phyloP scores from a whole-genome alignment of 2,797 vertebrate genomes.

The Chelon auratus region DNA sequence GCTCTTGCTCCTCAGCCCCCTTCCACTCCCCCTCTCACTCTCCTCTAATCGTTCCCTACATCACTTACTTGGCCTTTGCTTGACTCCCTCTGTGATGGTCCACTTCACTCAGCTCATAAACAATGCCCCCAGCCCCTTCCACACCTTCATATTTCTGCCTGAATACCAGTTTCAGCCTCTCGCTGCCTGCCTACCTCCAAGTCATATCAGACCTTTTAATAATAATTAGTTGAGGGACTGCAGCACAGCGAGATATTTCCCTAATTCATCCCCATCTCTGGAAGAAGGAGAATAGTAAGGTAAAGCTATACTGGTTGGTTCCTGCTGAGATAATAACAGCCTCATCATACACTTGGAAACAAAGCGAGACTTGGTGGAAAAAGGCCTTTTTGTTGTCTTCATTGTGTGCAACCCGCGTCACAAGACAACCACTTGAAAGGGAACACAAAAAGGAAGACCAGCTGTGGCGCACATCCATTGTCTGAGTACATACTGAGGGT shows the following conservation, averaged over 20 bases:
- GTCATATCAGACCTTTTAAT: slow-evolving; percentile 74
- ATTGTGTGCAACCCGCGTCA: slow-evolving; percentile 41
- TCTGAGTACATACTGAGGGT: slow-evolving; percentile 21
- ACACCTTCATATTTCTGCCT: slow-evolving; percentile 73
- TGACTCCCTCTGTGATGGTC: slow-evolving; percentile 87
- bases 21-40: slow-evolving; percentile 52
- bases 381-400: slow-evolving; percentile 40
- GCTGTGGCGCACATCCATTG: slow-evolving; percentile 36
- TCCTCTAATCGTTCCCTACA: slow-evolving; percentile 82
- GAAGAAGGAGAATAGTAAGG: slow-evolving; percentile 46
- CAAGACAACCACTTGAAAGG: slow-evolving; percentile 39
- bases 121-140: slow-evolving; percentile 73
- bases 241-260: slow-evolving; percentile 64
- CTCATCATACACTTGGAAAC: slow-evolving; percentile 67
- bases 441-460: slow-evolving; percentile 33
- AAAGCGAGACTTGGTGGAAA: slow-evolving; percentile 40
- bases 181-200: slow-evolving; percentile 52
- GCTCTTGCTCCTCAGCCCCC: slow-evolving; percentile 45
- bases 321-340: slow-evolving; percentile 71
- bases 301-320: slow-evolving; percentile 36
- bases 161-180: slow-evolving; percentile 42
- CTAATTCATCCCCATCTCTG: slow-evolving; percentile 59
- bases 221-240: slow-evolving; percentile 75
- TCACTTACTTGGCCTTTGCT: slow-evolving; percentile 81
- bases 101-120: slow-evolving; percentile 85